Conservation (phyloP, 2,888 invertebrate genomes). For the Microchrysa polita region DNA sequence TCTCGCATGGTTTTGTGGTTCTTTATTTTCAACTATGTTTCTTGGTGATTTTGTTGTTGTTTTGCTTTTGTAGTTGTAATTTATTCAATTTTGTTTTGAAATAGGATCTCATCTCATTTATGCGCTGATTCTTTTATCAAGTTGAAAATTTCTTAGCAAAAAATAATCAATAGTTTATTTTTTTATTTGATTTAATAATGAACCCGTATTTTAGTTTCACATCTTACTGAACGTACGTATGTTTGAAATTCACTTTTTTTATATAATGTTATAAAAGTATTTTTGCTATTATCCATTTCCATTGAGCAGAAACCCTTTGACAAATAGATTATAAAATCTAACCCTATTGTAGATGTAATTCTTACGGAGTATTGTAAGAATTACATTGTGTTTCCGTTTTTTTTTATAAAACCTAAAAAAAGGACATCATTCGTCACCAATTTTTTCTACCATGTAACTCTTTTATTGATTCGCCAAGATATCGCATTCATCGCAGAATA, state of each 20-base stretch:
- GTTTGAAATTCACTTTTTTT: not conserved
- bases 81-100: no score
- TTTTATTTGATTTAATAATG: not conserved
- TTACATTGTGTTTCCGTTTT: slow-evolving; percentile 3
- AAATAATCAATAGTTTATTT: not conserved
- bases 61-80: no score
- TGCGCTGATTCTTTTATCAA: not conserved
- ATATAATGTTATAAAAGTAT: no score
- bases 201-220: not conserved
- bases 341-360: no score
- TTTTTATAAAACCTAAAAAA: slow-evolving; percentile 3
- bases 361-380: not conserved
- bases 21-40: no score
- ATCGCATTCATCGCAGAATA: not conserved
- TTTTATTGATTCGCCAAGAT: slow-evolving; percentile 34
- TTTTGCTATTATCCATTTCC: not conserved
- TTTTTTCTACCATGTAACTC: slow-evolving; percentile 35
- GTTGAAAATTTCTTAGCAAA: not conserved
- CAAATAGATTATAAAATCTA: not conserved
- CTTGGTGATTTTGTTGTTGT: no score
- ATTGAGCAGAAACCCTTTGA: not conserved
- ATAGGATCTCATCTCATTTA: no score
- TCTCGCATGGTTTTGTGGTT: no score
- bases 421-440: slow-evolving; percentile 26
- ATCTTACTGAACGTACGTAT: not conserved